Percentiles rank a stretch among this genome's conserved stretches.
Evolutionary conservation across 2,888 invertebrate species (phyloP).

Genomic region (Coenonympha glycerion): DNA sequence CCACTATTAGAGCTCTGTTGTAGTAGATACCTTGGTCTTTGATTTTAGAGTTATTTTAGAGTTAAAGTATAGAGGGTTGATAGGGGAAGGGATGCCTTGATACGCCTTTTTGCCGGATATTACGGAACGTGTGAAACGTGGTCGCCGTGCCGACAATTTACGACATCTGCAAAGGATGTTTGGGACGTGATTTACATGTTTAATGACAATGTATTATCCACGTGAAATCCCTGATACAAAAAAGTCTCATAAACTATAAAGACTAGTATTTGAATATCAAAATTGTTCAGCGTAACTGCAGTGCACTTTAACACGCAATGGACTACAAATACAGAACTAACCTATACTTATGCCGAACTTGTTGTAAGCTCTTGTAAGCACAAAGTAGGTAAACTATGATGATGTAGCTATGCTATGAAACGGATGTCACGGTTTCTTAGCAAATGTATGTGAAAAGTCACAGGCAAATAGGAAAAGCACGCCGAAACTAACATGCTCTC

Average conservation of each 20-base stretch:
- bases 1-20: no score
- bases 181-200: conserved; percentile 5
- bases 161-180: conserved; percentile 8
- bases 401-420: not conserved
- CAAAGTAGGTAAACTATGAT: no score
- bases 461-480: not conserved
- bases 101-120: no score
- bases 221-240: not conserved
- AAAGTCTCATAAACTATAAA: no score
- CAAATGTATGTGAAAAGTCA: not conserved
- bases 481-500: not conserved
- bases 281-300: no score
- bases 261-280: no score
- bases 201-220: not conserved
- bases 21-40: no score
- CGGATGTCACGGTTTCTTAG: not conserved
- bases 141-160: conserved; percentile 1
- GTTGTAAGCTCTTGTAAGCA: no score
- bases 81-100: no score
- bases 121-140: not conserved
- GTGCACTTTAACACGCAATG: no score
- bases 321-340: not conserved
- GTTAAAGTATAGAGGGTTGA: no score
- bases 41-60: no score
- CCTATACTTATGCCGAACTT: not conserved